Evolutionary conservation across 1,140 invertebrate genomes (phyloP), one percentile per base, ranked within the genome.

Genomic region (Danaus melanippus): DNA sequence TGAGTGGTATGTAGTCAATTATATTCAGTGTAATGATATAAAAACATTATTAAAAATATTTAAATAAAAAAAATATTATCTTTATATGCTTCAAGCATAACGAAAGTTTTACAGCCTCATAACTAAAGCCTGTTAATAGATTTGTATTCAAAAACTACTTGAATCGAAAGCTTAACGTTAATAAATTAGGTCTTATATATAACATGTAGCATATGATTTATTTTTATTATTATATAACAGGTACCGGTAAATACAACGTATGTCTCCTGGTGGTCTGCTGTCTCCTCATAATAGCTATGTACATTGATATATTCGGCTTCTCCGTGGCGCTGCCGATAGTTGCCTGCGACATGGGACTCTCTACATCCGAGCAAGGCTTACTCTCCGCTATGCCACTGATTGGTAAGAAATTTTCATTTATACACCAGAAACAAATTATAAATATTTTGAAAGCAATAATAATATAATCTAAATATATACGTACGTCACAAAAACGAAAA

Each of bases 221-320:
- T 48, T 32, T 52, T 12, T 15, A 9, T 11, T 12, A 15, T 53
- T 9, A 40, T 42, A 46, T 44, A 49, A 0, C 60, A 84, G 80
- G 74, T 53, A 79, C 76, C 50, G 79, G 80, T 9, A 78, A 67
- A 60, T 84, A 80, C 66, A 84, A 77, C 57, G 42, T 70, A 9
- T 48, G 55, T 15, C 62, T 82, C 60, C 58, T 82, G 10, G 17
- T 40, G 6, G 62, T 71, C 2, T 82, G 77, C 47, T 78, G 74
- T 42, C 60, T 75, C 0, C 56, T 79, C 7, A 82, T 84, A 48
- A 50, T 82, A 32, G 71, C 67, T 1, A 84, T 84, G 81, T 82
- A 75, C 53, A 50, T 81, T 17, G 81, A 84, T 48, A 82, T 84
- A 47, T 84, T 82, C 58, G 76, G 76, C 0, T 75, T 84, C 57